Percentiles rank a stretch among this genome's conserved stretches.
phyloP scores from a whole-genome alignment of 1,140 invertebrate genomes.

The Euura lappo region DNA sequence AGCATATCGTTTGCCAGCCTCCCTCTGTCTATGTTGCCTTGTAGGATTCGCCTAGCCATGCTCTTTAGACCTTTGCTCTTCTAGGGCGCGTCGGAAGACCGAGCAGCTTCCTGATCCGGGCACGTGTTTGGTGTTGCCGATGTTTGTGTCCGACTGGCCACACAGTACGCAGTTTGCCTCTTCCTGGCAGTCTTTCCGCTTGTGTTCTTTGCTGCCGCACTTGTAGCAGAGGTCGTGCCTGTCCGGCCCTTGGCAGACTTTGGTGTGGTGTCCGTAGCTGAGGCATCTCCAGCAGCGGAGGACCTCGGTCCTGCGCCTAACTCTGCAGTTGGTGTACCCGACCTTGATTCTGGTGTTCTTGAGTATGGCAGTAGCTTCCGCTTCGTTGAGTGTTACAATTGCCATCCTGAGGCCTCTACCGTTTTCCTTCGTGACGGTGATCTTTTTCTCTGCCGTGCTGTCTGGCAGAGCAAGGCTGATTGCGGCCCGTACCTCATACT shows the following conservation, averaged over 20 bases:
- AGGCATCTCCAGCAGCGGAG: neutral
- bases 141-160: conserved; percentile 9
- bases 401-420: no score
- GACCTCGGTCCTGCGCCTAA: no score
- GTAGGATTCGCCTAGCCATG: conserved; percentile 10
- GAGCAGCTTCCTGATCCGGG: neutral
- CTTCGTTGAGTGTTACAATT: no score
- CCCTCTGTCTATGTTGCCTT: conserved; percentile 19
- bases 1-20: conserved; percentile 3
- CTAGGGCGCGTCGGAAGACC: conserved; percentile 10
- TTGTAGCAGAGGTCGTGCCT: conserved; percentile 10
- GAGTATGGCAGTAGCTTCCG: no score
- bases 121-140: neutral
- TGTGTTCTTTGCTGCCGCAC: neutral
- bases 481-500: no score
- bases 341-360: no score
- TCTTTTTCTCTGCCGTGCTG: no score
- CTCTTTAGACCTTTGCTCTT: conserved; percentile 17
- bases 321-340: no score
- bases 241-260: neutral
- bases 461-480: no score
- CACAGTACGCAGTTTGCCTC: conserved; percentile 16
- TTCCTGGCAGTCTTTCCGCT: neutral
- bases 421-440: no score
- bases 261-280: conserved; percentile 11